Conservation (phyloP, 1,140 invertebrate species). For the Rhysida immarginata region DNA sequence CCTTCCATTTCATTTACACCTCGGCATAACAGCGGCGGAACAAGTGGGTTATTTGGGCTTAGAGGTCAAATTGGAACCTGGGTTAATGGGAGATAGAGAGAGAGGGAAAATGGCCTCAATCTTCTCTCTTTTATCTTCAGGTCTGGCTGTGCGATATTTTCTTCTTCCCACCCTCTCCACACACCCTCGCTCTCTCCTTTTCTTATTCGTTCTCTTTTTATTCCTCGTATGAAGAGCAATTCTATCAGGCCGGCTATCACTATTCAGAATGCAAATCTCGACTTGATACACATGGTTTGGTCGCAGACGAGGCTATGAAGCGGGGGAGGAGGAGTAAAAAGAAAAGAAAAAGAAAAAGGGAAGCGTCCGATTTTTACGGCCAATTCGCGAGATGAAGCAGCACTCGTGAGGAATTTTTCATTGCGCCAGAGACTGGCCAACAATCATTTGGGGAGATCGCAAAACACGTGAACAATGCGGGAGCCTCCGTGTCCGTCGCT, state of each 20-base stretch:
- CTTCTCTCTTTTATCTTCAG: too few species aligned
- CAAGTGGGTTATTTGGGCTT: not conserved
- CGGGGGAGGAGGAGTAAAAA: not conserved
- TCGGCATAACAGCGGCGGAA: not conserved
- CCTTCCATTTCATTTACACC: not conserved
- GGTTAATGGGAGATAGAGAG: not conserved
- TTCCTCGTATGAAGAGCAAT: too few species aligned
- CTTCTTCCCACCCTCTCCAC: too few species aligned
- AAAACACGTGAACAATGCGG: too few species aligned
- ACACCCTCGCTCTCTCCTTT: too few species aligned
- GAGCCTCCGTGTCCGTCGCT: too few species aligned
- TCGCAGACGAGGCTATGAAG: too few species aligned
- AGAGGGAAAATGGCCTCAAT: too few species aligned
- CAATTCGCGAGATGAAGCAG: not conserved
- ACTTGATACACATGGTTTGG: not conserved
- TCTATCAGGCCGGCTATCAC: not conserved
- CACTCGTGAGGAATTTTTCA: conserved; percentile 2
- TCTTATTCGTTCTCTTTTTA: too few species aligned
- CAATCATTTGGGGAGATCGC: too few species aligned
- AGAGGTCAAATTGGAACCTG: not conserved
- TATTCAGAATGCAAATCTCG: conserved; percentile 2
- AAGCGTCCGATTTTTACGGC: not conserved
- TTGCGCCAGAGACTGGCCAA: too few species aligned
- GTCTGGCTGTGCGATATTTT: too few species aligned
- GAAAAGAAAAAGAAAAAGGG: not conserved